A percentile compares a stretch with the other conserved stretches of the same genome.
phyloP scores from a whole-genome alignment of 2,888 invertebrate genomes.

The Torymus texanus region DNA sequence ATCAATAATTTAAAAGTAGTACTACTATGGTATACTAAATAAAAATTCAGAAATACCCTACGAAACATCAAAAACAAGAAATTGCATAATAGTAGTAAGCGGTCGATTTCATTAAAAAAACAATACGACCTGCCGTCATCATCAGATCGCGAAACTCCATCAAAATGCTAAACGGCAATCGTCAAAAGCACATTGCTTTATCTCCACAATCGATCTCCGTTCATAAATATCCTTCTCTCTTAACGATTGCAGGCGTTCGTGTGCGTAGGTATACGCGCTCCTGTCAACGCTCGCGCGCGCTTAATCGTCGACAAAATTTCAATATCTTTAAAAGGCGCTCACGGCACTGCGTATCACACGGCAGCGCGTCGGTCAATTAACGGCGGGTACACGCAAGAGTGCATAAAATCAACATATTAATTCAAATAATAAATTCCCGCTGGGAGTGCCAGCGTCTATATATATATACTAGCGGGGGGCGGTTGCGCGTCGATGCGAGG shows the following conservation, averaged over 20 bases:
- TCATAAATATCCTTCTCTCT: conserved; percentile 4
- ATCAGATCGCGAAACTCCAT: neutral
- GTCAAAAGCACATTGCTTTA: neutral
- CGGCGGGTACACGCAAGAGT: conserved; percentile 1
- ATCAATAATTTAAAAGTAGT: no score
- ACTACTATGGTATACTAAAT: no score
- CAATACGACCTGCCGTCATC: no score
- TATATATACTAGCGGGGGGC: neutral
- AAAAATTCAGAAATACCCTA: no score
- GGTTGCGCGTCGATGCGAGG: conserved; percentile 20
- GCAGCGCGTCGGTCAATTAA: conserved; percentile 22
- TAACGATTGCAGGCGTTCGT: neutral
- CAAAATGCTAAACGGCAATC: neutral
- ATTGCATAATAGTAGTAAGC: no score
- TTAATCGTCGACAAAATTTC: neutral
- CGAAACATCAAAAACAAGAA: no score
- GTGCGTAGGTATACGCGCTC: no score
- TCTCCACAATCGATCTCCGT: neutral
- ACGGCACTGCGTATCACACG: neutral
- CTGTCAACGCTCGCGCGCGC: neutral
- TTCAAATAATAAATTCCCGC: conserved; percentile 50
- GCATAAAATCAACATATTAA: conserved; percentile 54
- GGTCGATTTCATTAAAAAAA: no score
- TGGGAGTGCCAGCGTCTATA: neutral
- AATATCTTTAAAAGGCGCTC: neutral